Evolutionary conservation across 2,797 vertebrate genomes (phyloP).

Genomic region (Cyprinella venusta): DNA sequence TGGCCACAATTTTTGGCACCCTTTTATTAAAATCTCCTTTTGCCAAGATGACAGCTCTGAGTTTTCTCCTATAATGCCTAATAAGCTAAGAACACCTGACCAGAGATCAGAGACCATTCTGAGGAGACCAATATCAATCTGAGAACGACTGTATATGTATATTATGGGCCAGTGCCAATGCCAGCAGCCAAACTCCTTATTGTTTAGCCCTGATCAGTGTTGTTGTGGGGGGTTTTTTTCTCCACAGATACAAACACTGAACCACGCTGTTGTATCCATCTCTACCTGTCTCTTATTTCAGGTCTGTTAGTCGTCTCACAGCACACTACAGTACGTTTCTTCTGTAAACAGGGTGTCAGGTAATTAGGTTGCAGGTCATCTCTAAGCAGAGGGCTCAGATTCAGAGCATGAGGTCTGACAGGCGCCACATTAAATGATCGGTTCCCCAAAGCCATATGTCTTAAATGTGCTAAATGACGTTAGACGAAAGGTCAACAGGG

Average conservation of each 20-base stretch:
- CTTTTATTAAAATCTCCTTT: too few species aligned
- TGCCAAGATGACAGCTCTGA: too few species aligned
- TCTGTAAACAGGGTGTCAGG: neutral
- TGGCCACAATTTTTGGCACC: too few species aligned
- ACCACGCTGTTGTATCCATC: neutral
- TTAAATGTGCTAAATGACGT: constrained; percentile 36
- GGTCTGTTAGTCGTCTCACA: neutral
- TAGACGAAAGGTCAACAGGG: constrained; percentile 44
- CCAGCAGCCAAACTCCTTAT: neutral
- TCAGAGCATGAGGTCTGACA: constrained; percentile 19
- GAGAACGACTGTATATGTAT: too few species aligned
- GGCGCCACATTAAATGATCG: constrained; percentile 32
- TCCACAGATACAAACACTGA: constrained; percentile 1
- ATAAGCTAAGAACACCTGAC: too few species aligned
- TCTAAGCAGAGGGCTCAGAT: constrained; percentile 23
- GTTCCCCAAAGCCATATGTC: constrained; percentile 6
- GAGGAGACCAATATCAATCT: too few species aligned
- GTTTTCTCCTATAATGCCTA: too few species aligned
- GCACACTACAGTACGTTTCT: neutral
- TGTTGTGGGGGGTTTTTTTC: constrained; percentile 10
- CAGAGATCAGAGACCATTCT: too few species aligned
- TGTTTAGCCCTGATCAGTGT: neutral
- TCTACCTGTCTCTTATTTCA: constrained; percentile 20
- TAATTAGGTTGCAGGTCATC: constrained; percentile 26
- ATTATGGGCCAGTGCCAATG: neutral